A percentile compares a stretch with the other conserved stretches of the same genome.
These are phyloP conservation scores for Ectemnius cavifrons DNA, from an alignment of 2,888 invertebrate species.

Conservation along the genomic window DNA sequence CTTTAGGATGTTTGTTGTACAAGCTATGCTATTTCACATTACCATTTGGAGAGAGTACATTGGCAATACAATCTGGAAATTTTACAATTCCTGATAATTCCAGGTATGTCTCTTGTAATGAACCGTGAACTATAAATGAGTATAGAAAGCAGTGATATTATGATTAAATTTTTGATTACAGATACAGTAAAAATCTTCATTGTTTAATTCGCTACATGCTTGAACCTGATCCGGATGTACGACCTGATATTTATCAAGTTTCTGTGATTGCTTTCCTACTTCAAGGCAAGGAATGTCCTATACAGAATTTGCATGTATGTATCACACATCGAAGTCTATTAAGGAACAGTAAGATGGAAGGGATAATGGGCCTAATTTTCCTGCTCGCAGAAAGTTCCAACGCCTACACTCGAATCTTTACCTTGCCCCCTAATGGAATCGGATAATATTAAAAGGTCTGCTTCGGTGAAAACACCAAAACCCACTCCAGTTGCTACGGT, in stretches of 20 bases:
- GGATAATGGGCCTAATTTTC: neutral
- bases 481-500: constrained; percentile 79
- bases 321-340: neutral
- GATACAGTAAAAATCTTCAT: constrained; percentile 74
- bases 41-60: constrained; percentile 94
- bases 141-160: constrained; percentile 9
- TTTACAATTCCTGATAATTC: constrained; percentile 91
- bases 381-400: constrained; percentile 82
- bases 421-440: constrained; percentile 84
- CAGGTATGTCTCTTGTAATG: constrained; percentile 79
- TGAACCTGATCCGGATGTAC: constrained; percentile 88
- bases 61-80: constrained; percentile 94
- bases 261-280: constrained; percentile 86
- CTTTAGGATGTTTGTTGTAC: constrained; percentile 92
- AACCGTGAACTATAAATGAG: constrained; percentile 79
- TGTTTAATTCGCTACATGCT: constrained; percentile 84
- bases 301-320: constrained; percentile 88
- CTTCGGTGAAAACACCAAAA: constrained; percentile 78
- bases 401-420: constrained; percentile 83
- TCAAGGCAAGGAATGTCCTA: constrained; percentile 86
- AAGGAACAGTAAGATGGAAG: neutral
- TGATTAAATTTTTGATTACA: constrained; percentile 47
- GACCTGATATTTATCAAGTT: constrained; percentile 94
- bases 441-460: constrained; percentile 82
- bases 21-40: constrained; percentile 93